Evolutionary conservation across 2,888 invertebrate genomes (phyloP).

Genomic region (Sepioteuthis lessoniana): DNA sequence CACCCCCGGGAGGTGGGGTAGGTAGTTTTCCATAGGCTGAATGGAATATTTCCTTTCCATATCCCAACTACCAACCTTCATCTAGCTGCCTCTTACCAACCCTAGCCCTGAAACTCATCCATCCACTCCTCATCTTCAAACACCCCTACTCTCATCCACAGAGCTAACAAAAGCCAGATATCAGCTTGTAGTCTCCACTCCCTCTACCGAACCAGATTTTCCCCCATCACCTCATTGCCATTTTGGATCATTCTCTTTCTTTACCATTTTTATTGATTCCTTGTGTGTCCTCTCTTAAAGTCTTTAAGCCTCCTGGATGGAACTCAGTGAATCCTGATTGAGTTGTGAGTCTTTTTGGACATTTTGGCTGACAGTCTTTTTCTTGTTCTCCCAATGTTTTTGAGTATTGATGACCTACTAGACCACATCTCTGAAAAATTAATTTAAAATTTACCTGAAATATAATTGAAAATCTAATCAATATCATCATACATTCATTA

Average conservation of each 20-base stretch:
- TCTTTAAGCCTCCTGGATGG: not conserved
- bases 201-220: not conserved
- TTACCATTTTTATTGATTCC: constrained; percentile 24
- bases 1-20: too few species aligned
- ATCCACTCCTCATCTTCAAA: not conserved
- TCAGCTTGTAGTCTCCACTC: not conserved
- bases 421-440: too few species aligned
- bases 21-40: constrained; percentile 14
- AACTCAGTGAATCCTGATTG: not conserved
- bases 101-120: not conserved
- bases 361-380: too few species aligned
- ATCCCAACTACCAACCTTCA: not conserved
- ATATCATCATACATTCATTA: too few species aligned
- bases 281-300: not conserved
- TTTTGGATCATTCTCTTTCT: not conserved
- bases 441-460: too few species aligned
- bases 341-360: too few species aligned
- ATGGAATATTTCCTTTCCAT: constrained; percentile 33
- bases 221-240: not conserved
- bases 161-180: not conserved
- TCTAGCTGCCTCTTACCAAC: not conserved
- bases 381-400: too few species aligned
- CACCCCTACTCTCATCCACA: not conserved
- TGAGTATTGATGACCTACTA: too few species aligned
- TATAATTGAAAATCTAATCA: too few species aligned